Percentiles rank a stretch among this genome's conserved stretches.
Evolutionary conservation across 2,113 vertebrate species (phyloP).

Genomic region (Cnemophilus loriae): DNA sequence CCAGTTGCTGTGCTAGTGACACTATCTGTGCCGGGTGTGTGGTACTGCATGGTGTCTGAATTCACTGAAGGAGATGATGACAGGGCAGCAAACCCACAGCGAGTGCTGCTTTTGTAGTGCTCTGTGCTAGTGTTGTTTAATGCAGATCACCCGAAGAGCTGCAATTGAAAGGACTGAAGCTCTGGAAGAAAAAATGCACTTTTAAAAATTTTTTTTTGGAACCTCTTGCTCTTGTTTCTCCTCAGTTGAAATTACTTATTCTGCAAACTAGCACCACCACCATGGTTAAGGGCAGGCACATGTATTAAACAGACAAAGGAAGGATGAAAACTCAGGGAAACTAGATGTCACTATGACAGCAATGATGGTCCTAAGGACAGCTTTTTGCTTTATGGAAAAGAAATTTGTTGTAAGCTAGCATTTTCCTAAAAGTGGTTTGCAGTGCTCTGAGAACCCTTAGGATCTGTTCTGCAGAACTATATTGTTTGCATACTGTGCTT

Average conservation of each 20-base stretch:
- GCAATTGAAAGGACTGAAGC: background rate
- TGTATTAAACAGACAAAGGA: background rate
- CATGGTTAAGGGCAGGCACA: background rate
- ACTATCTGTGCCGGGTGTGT: background rate
- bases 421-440: background rate
- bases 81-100: background rate
- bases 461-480: background rate
- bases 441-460: background rate
- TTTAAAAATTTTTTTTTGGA: background rate
- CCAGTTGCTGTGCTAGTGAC: background rate
- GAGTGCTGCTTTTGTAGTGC: background rate
- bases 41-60: background rate
- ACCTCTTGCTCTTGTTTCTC: background rate
- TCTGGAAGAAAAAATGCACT: background rate
- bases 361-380: background rate
- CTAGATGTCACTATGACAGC: background rate
- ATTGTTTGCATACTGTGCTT: background rate
- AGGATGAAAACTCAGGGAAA: background rate
- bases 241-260: background rate
- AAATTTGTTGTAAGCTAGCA: background rate
- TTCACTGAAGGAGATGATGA: background rate
- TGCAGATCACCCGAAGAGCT: background rate
- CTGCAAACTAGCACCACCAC: background rate
- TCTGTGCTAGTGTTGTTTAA: background rate
- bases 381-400: background rate